A percentile compares a stretch with the other conserved stretches of the same genome.
Conservation (phyloP, 2,113 vertebrate genomes). For the Hydrochoerus hydrochaeris region DNA sequence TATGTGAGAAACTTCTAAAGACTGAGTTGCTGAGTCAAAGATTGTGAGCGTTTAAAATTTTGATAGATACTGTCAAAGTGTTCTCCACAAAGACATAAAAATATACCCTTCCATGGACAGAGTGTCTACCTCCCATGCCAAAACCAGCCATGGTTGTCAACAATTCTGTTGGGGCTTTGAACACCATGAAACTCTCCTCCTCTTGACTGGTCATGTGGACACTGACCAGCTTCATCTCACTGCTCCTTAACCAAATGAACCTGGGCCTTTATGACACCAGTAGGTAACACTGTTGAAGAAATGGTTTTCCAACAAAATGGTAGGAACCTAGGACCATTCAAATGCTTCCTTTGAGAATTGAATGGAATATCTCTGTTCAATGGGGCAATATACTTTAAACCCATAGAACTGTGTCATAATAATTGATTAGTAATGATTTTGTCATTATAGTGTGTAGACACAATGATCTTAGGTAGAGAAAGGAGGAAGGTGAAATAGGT, state of each 20-base stretch:
- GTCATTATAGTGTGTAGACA: neutral
- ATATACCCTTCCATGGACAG: neutral
- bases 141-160: neutral
- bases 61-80: neutral
- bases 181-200: neutral
- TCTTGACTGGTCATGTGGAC: no score
- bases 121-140: neutral
- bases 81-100: neutral
- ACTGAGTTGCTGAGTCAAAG: neutral
- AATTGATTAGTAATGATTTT: neutral
- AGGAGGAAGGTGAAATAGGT: neutral
- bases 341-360: neutral
- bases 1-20: conserved; percentile 1
- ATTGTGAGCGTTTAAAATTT: neutral
- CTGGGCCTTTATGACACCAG: neutral
- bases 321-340: neutral
- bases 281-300: neutral
- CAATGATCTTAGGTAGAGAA: neutral
- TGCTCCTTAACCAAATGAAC: neutral
- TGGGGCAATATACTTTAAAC: neutral
- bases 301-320: neutral
- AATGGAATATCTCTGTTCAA: neutral
- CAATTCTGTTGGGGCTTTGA: neutral
- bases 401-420: neutral
- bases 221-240: neutral